phyloP scores from a whole-genome alignment of 2,113 vertebrate genomes.

The Noctilio leporinus region DNA sequence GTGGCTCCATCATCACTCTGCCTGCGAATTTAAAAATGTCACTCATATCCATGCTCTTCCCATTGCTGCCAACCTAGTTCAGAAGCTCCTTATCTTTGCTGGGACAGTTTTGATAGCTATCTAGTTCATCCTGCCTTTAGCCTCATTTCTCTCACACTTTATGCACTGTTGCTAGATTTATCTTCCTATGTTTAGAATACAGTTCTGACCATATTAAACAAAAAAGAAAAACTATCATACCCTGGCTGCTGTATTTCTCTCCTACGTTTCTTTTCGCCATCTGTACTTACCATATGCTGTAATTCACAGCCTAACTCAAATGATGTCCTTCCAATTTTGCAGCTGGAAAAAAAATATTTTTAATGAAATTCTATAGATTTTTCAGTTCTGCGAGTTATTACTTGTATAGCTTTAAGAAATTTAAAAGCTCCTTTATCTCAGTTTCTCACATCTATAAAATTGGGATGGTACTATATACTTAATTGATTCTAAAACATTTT shows the following conservation, averaged over 20 bases:
- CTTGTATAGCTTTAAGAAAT: not conserved
- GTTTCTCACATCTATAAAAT: not conserved
- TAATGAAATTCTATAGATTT: not conserved
- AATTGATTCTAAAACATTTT: not conserved
- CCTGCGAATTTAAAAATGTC: not conserved
- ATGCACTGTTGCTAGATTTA: not conserved
- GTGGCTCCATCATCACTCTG: not conserved
- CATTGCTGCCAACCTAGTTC: not conserved
- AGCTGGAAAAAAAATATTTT: not conserved
- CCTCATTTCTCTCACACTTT: not conserved
- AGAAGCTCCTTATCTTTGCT: not conserved
- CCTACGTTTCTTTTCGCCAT: not conserved
- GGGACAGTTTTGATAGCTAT: not conserved
- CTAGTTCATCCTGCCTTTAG: not conserved
- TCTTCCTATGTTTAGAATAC: not conserved
- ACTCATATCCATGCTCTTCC: not conserved
- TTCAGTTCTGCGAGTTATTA: not conserved
- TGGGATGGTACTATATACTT: not conserved
- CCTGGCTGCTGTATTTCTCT: not conserved
- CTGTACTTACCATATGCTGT: not conserved
- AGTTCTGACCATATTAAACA: not conserved
- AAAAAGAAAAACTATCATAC: not conserved
- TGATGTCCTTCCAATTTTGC: not conserved
- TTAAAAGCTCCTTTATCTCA: not conserved
- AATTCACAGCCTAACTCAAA: not conserved